Conservation (phyloP, 1,140 invertebrate genomes). For the Tachypleus tridentatus region DNA sequence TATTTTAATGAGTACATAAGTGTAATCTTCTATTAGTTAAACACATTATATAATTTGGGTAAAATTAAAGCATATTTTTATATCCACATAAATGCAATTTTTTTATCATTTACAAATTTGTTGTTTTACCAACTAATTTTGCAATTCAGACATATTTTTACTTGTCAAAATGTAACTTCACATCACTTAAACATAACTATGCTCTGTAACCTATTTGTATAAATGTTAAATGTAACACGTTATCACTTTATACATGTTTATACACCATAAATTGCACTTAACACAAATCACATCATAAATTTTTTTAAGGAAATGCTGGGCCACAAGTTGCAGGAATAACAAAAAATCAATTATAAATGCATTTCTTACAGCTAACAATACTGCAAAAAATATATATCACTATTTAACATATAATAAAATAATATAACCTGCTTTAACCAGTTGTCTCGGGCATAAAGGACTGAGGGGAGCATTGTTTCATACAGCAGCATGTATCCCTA, state of each 20-base stretch:
- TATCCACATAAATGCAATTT: slow-evolving; percentile 1
- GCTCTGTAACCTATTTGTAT: too few species aligned
- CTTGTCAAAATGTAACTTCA: slow-evolving; percentile 3
- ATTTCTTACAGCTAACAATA: too few species aligned
- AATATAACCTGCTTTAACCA: slow-evolving; percentile 51
- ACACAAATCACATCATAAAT: too few species aligned
- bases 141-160: background rate
- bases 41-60: background rate
- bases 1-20: background rate
- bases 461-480: slow-evolving; percentile 93
- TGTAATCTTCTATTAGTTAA: background rate
- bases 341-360: too few species aligned
- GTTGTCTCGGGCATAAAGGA: slow-evolving; percentile 84
- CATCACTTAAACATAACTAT: background rate
- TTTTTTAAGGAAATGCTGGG: too few species aligned
- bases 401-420: too few species aligned
- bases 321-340: too few species aligned
- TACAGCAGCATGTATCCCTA: slow-evolving; percentile 93
- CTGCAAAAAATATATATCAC: too few species aligned
- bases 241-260: too few species aligned
- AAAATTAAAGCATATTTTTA: slow-evolving; percentile 2
- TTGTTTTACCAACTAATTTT: background rate
- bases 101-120: too few species aligned
- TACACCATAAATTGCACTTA: too few species aligned
- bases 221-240: too few species aligned